Conservation (phyloP, 2,113 vertebrate species). For the Sorex araneus region DNA sequence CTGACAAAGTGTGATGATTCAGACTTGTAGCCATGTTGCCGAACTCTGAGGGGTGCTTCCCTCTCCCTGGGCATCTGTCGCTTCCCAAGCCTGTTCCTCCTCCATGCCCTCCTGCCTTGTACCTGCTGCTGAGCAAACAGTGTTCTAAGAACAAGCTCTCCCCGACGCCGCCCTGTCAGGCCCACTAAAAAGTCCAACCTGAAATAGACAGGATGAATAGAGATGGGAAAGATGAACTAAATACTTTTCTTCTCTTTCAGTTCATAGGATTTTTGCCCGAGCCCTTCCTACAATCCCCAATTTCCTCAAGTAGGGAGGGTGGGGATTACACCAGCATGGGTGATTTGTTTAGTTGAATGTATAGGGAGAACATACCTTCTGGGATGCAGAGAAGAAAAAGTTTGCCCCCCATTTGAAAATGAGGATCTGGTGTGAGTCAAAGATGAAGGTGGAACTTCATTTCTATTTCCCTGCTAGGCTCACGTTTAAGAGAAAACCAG, state of each 20-base stretch:
- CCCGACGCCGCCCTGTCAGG: neutral
- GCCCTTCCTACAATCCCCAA: accelerated
- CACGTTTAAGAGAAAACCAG: neutral
- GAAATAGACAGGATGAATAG: neutral
- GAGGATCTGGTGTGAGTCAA: neutral
- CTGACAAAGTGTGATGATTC: neutral
- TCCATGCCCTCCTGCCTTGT: neutral
- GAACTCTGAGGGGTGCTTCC: too few species aligned
- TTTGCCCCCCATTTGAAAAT: neutral
- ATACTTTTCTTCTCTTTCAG: neutral
- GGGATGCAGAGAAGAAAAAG: neutral
- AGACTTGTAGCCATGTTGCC: neutral
- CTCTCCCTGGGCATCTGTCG: accelerated
- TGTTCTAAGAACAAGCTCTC: neutral
- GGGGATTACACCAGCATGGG: neutral
- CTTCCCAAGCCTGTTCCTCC: too few species aligned
- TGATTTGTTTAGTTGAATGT: neutral
- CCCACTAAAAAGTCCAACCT: neutral
- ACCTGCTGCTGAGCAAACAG: too few species aligned
- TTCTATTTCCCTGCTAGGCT: neutral
- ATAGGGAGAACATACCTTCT: neutral
- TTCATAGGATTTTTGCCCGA: too few species aligned
- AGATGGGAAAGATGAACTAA: too few species aligned
- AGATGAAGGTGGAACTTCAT: neutral
- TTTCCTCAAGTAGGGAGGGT: too few species aligned